phyloP scores from a whole-genome alignment of 2,113 vertebrate genomes.

The Colaptes auratus region DNA sequence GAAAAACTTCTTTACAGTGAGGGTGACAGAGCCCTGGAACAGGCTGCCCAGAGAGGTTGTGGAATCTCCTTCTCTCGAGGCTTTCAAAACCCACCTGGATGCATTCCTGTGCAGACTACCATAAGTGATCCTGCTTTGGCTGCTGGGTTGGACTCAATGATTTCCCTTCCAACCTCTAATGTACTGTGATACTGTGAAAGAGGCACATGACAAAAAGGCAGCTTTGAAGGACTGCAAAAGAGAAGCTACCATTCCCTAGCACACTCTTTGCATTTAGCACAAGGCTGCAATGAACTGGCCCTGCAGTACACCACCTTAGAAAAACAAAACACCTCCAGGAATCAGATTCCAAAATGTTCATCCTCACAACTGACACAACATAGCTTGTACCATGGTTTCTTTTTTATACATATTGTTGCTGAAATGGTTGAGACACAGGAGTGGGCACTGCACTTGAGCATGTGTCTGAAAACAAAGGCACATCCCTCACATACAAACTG shows the following conservation, averaged over 20 bases:
- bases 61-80: no score
- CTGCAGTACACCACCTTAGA: background rate
- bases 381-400: background rate
- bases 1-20: no score
- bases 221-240: background rate
- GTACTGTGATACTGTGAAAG: background rate
- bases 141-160: no score
- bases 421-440: background rate
- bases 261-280: background rate
- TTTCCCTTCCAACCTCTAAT: no score
- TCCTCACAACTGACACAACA: background rate
- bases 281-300: background rate
- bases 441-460: background rate
- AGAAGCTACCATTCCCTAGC: background rate
- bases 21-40: no score
- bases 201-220: background rate
- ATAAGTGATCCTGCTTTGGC: no score
- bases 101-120: no score
- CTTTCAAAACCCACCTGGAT: no score
- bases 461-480: background rate
- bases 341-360: background rate
- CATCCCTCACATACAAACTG: background rate
- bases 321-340: background rate
- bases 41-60: no score
- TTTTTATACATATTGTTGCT: background rate